Conservation (phyloP, 2,113 vertebrate genomes). For the Strix uralensis region DNA sequence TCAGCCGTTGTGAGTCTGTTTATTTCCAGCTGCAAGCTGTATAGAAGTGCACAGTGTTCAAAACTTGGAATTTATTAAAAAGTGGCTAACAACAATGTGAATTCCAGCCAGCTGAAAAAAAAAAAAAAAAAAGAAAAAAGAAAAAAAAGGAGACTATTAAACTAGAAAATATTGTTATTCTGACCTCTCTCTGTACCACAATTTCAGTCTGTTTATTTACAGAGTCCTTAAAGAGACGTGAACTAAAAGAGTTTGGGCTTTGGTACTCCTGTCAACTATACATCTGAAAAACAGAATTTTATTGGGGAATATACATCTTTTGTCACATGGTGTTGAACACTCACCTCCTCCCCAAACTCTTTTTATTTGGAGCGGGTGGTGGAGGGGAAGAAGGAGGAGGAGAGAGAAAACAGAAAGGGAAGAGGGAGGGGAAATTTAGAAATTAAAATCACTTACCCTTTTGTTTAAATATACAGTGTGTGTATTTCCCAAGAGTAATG, state of each 20-base stretch:
- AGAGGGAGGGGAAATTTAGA: neutral
- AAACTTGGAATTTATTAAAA: conserved; percentile 62
- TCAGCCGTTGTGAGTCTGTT: conserved; percentile 44
- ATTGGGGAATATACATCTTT: neutral
- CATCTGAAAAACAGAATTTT: neutral
- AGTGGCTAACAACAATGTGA: conserved; percentile 38
- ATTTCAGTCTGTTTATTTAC: conserved; percentile 41
- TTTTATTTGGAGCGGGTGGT: neutral
- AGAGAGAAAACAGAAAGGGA: neutral
- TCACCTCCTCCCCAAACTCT: neutral
- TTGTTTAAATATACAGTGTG: neutral
- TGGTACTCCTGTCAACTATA: neutral
- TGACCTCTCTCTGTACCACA: conserved; percentile 11
- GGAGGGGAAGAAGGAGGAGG: neutral
- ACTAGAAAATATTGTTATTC: conserved; percentile 16
- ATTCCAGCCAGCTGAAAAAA: conserved; percentile 42
- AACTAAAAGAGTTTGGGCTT: neutral
- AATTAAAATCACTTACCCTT: conserved; percentile 6
- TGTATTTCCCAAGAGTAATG: neutral
- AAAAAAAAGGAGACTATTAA: neutral
- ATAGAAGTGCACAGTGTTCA: conserved; percentile 15
- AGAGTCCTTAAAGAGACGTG: conserved; percentile 9
- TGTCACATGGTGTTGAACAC: neutral
- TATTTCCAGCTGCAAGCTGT: conserved; percentile 52
- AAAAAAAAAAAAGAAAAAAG: conserved; percentile 36